phyloP scores from a whole-genome alignment of 2,113 vertebrate species.

The Periophthalmodon schlosseri region DNA sequence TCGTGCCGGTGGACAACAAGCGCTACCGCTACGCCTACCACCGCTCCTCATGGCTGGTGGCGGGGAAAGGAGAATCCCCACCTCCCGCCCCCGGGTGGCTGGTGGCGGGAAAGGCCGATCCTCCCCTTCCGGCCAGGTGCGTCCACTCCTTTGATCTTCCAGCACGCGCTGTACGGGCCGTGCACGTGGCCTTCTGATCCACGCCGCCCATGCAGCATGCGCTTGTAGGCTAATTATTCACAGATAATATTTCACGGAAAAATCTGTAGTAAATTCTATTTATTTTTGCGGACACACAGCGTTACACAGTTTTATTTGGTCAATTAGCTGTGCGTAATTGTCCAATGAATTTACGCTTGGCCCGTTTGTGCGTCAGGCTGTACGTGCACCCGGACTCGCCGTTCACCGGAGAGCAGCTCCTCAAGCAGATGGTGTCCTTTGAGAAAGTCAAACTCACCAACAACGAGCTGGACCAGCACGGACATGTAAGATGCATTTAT shows the following conservation, averaged over 20 bases:
- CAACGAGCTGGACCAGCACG: constrained; percentile 97
- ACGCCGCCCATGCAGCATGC: not conserved
- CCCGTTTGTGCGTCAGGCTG: constrained; percentile 72
- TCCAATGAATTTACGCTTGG: constrained; percentile 37
- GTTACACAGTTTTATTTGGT: not conserved
- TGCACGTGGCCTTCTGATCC: not conserved
- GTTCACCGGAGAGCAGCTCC: constrained; percentile 93
- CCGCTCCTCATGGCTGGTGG: constrained; percentile 97
- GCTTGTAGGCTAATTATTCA: not conserved
- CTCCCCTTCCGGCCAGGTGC: constrained; percentile 94
- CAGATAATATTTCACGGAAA: not conserved
- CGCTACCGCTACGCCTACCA: constrained; percentile 98
- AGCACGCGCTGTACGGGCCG: not conserved
- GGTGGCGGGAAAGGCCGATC: constrained; percentile 97
- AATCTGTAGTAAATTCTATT: not conserved
- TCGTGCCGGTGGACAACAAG: constrained; percentile 98
- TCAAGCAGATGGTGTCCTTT: constrained; percentile 99
- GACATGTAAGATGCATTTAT: constrained; percentile 84
- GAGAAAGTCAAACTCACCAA: constrained; percentile 99
- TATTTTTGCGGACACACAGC: not conserved
- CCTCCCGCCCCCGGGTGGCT: too few relatives aligned
- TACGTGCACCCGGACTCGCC: constrained; percentile 98
- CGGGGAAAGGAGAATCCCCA: constrained; percentile 95
- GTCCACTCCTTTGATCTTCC: not conserved
- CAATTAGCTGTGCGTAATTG: not conserved